Evolutionary conservation across 2,888 invertebrate genomes (phyloP).

Genomic region (Rhagonycha lutea): DNA sequence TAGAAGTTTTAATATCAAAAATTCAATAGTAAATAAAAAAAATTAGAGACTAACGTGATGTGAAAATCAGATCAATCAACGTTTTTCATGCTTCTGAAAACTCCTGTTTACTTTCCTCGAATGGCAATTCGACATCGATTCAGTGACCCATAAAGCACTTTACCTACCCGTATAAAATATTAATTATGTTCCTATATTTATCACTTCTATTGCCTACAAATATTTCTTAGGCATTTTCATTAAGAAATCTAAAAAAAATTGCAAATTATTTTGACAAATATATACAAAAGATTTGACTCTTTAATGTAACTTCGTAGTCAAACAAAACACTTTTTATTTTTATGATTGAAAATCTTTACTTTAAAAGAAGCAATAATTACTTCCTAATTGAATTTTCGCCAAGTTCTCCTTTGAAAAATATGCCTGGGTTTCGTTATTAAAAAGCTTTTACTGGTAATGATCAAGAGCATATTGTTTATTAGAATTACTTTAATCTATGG

Average conservation of each 20-base stretch:
- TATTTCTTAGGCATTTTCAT: neutral
- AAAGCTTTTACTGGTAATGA: neutral
- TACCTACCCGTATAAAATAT: neutral
- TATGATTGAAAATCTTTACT: neutral
- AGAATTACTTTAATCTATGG: neutral
- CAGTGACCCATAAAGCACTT: slow-evolving; percentile 14
- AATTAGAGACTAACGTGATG: slow-evolving; percentile 5
- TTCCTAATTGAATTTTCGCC: neutral
- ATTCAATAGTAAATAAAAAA: neutral
- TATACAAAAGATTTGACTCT: too few relatives aligned
- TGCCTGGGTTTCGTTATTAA: neutral
- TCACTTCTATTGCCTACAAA: neutral
- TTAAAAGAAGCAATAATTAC: neutral
- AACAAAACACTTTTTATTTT: neutral
- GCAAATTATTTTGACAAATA: too few relatives aligned
- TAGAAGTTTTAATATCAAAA: neutral
- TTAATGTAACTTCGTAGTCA: neutral
- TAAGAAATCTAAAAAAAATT: neutral
- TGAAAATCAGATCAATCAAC: slow-evolving; percentile 23
- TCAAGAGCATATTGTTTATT: neutral
- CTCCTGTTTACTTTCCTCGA: neutral
- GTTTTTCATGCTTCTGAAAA: neutral
- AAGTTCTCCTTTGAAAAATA: neutral
- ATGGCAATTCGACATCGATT: slow-evolving; percentile 22
- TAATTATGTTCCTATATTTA: neutral